Evolutionary conservation across 2,113 vertebrate genomes (phyloP), one percentile per base, ranked within the genome.

Genomic region (Salvator merianae): DNA sequence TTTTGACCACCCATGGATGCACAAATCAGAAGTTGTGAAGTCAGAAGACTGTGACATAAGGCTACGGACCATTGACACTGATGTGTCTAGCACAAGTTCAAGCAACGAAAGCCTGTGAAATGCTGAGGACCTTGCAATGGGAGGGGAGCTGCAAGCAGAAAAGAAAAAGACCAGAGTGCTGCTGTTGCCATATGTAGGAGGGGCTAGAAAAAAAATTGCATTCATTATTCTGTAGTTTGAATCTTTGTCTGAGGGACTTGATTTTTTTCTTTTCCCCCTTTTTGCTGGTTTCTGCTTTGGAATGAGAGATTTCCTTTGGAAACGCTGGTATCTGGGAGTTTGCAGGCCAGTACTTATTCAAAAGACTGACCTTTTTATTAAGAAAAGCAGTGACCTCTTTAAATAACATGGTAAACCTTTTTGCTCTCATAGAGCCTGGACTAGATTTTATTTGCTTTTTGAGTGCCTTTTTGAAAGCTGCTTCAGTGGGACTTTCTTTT

Each of bases 391-490:
- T 95, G 96, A 97, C 93, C 96, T 97, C 94, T 95, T 95, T 95
- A 96, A 84, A 96, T 96, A 77, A 97, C 96, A 95, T 93, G 95
- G 94, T 95, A 93, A 95, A 97, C 95, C 88, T 92, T 95, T 95
- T 94, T 97, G 97, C 97, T 98, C 97, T 97, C 97, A 97, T 96
- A 98, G 98, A 98, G 96, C 97, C 94, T 95, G 95, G 96, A 97
- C 94, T 95, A 95, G 93, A 94, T 96, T 97, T 95, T 96, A 97
- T 97, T 97, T 97, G 96, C 97, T 98, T 99, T 97, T 97, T 97
- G 97, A 98, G 98, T 99, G 98, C 98, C 98, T 98, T 98, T 97
- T 96, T 95, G 95, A 98, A 97, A 97, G 98, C 98, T 98, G 97
- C 98, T 98, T 97, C 96, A 97, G 93, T 93, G 93, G 97, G 97